Conservation (phyloP, 1,140 invertebrate genomes). For the Drosophila malerkotliana region DNA sequence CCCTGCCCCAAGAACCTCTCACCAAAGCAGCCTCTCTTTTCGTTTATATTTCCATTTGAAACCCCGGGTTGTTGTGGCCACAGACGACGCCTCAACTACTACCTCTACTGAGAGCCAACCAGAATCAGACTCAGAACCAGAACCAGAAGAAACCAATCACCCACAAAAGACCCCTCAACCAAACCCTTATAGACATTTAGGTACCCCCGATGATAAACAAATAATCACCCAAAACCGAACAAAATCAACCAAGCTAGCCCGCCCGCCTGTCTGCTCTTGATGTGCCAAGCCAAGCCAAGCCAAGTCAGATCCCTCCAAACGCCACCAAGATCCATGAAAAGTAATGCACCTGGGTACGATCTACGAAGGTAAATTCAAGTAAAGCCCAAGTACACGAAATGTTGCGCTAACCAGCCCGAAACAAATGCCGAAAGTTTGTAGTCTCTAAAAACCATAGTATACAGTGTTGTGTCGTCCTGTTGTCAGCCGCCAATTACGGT, state of each 20-base stretch:
- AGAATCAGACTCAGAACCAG: slow-evolving; percentile 5
- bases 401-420: slow-evolving; percentile 77
- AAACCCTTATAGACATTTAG: slow-evolving; percentile 13
- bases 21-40: slow-evolving; percentile 63
- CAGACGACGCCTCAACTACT: slow-evolving; percentile 72
- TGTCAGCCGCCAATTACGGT: slow-evolving; percentile 19
- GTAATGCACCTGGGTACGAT: slow-evolving; percentile 80
- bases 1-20: slow-evolving; percentile 17
- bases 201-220: slow-evolving; percentile 23
- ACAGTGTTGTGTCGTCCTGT: slow-evolving; percentile 52
- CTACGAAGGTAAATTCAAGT: slow-evolving; percentile 83
- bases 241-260: slow-evolving; percentile 53
- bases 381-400: slow-evolving; percentile 52
- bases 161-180: slow-evolving; percentile 24
- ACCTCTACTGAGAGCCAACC: slow-evolving; percentile 61
- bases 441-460: slow-evolving; percentile 58
- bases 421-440: slow-evolving; percentile 66
- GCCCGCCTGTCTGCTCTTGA: slow-evolving; percentile 68
- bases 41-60: slow-evolving; percentile 48
- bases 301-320: slow-evolving; percentile 25
- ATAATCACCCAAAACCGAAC: slow-evolving; percentile 24
- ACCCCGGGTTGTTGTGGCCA: slow-evolving; percentile 29
- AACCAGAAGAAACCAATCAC: slow-evolving; percentile 28
- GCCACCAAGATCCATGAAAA: slow-evolving; percentile 36
- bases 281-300: slow-evolving; percentile 55